A percentile compares a stretch with the other conserved stretches of the same genome.
phyloP scores from a whole-genome alignment of 2,797 vertebrate genomes.

The Cheirogaleus major region DNA sequence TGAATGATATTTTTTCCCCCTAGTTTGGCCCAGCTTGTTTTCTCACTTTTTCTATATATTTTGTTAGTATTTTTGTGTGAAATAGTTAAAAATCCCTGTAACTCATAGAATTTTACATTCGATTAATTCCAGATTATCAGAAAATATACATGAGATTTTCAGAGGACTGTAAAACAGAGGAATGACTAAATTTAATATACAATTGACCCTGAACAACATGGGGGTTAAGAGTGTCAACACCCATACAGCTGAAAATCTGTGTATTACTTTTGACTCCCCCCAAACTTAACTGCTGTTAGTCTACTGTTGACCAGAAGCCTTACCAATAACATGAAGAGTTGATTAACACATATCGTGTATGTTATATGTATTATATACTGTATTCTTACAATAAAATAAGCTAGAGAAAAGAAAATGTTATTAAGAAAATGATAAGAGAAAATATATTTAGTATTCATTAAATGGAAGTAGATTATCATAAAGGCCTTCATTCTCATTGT shows the following conservation, averaged over 20 bases:
- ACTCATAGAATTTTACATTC: background rate
- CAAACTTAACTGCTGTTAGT: background rate
- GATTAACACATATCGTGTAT: background rate
- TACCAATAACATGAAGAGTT: background rate
- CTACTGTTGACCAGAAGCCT: background rate
- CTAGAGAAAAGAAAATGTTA: background rate
- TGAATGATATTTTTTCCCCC: background rate
- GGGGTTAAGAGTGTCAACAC: background rate
- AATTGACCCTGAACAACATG: background rate
- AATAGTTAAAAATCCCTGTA: constrained; percentile 1
- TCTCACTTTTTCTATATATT: background rate
- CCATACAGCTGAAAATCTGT: background rate
- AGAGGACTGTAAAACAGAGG: background rate
- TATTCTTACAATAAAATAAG: background rate
- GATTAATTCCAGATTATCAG: constrained; percentile 4
- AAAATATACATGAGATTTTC: constrained; percentile 7
- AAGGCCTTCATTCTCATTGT: background rate
- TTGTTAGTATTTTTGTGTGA: constrained; percentile 16
- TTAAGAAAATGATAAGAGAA: background rate
- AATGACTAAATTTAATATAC: constrained; percentile 32
- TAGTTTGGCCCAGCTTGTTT: background rate
- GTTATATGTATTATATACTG: background rate
- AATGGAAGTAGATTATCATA: background rate
- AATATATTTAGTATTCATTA: background rate
- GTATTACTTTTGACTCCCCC: background rate